Conservation (phyloP, 1,140 invertebrate species). For the Glossosoma conforme region DNA sequence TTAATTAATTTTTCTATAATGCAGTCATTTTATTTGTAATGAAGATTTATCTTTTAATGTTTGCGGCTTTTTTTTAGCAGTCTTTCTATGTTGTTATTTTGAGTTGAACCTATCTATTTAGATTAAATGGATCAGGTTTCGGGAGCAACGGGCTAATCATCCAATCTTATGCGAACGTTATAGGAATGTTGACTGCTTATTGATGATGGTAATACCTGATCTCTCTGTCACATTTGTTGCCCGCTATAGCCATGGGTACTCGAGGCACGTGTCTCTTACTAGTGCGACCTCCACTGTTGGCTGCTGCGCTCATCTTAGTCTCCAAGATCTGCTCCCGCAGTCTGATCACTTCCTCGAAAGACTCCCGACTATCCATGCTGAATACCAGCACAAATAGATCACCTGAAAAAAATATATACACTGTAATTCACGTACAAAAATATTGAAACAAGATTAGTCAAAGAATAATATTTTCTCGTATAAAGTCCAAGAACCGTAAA, state of each 20-base stretch:
- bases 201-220: constrained; percentile 48
- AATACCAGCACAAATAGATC: constrained; percentile 83
- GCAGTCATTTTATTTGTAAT: not conserved
- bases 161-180: not conserved
- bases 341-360: constrained; percentile 76
- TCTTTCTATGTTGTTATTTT: too few species aligned
- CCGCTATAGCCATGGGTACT: constrained; percentile 77
- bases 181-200: not conserved
- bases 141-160: too few species aligned
- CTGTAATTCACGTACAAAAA: too few species aligned
- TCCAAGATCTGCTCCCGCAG: constrained; percentile 78
- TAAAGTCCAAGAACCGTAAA: too few species aligned
- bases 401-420: constrained; percentile 59
- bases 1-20: not conserved
- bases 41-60: not conserved
- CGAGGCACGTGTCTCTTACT: constrained; percentile 58
- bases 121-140: too few species aligned
- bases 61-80: too few species aligned
- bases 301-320: constrained; percentile 64
- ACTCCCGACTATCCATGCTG: constrained; percentile 78
- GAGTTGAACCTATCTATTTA: too few species aligned
- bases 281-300: constrained; percentile 50
- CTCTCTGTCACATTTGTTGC: constrained; percentile 77
- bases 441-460: too few species aligned
- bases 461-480: too few species aligned